Conservation (phyloP, 2,888 invertebrate species). For the Quadriops clusia region DNA sequence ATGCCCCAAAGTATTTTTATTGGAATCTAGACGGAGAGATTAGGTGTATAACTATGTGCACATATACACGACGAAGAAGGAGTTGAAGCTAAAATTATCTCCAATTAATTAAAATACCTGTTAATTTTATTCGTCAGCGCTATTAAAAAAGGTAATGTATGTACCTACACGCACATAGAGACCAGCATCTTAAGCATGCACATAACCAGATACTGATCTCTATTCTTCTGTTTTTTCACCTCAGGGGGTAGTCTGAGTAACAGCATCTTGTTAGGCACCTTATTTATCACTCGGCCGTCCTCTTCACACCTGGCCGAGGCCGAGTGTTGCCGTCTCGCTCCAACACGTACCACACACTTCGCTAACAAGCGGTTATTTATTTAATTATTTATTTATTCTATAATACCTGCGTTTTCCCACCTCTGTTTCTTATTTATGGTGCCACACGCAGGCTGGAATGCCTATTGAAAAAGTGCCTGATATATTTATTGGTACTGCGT, state of each 20-base stretch:
- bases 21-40: too few species aligned
- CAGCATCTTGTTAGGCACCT: constrained; percentile 38
- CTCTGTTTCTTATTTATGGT: constrained; percentile 37
- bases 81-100: too few species aligned
- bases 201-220: constrained; percentile 16
- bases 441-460: constrained; percentile 37
- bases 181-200: constrained; percentile 13
- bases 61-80: too few species aligned
- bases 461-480: constrained; percentile 33
- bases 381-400: constrained; percentile 41
- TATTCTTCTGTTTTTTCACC: constrained; percentile 25
- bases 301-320: constrained; percentile 14
- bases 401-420: constrained; percentile 40
- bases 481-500: constrained; percentile 33
- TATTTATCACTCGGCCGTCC: constrained; percentile 34
- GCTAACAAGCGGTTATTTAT: constrained; percentile 41
- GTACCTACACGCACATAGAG: constrained; percentile 11
- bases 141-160: too few species aligned
- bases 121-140: too few species aligned
- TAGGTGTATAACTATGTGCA: too few species aligned
- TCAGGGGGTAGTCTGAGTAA: constrained; percentile 37
- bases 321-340: constrained; percentile 11
- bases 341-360: constrained; percentile 31
- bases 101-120: too few species aligned
- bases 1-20: too few species aligned